Base-by-base conservation (phyloP, 2,888 invertebrate genomes). In the Scaptomyza caliginosa region DNA sequence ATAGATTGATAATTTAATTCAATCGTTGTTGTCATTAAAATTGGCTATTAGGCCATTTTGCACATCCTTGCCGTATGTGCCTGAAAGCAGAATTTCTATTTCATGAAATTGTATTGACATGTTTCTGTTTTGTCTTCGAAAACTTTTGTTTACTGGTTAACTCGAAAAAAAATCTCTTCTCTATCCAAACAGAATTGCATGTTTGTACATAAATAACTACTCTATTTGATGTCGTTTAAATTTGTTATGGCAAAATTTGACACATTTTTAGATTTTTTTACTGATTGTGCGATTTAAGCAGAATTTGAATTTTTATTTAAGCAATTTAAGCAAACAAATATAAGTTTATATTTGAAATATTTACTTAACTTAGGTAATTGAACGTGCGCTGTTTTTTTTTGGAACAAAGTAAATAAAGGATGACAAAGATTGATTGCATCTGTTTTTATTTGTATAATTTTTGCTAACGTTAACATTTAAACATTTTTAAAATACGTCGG, bases 1-100 rank as follows among this genome's bases (percentile, higher is more conserved):
- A 73, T 77, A 69, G 81, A 81, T 84, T 84, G 83, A 86, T 82
- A 86, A 82, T 82, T 86, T 86, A 83, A 82, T 82, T 82, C 80
- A 82, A 82, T 86, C 65, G 77, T 38, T 67, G 68, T 66, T 76
- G 80, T 72, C 82, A 86, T 80, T 85, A 83, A 82, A 81, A 76
- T 72, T 74, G 70, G 66, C 69, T 69, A 39, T 59, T 59, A 48
- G 60, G 46, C 11, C 32, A 34, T 21, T 49, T 45, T 39, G 19
- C 34, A 50, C 19, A n/a, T 11, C 8, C 43, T 45, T 55, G 0
- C 8, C 8, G 17, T 45, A n/a, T 48, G 59, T 51, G 67, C 57
- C 38, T 11, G 28, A 28, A 32, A 24, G 51, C 43, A 43, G 59
- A 69, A 70, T 67, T 74, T 77, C 74, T 67, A 67, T 74, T 77